Percentiles rank a stretch among this genome's conserved stretches.
These are phyloP conservation scores for Gopherus flavomarginatus DNA, from an alignment of 2,113 vertebrate species.

Conservation along the genomic window DNA sequence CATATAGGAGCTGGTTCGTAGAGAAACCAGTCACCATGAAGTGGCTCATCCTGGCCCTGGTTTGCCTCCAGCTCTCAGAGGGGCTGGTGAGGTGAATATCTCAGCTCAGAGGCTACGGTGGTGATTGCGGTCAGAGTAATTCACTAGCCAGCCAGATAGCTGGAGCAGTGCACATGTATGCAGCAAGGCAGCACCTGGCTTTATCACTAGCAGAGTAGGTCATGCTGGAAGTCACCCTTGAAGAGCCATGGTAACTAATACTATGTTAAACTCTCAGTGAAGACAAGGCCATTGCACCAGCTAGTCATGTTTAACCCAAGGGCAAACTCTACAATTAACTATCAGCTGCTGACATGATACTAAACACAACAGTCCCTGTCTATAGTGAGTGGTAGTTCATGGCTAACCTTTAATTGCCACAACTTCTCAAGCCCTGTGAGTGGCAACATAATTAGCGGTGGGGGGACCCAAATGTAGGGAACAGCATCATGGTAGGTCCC, in stretches of 20 bases:
- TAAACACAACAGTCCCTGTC: background rate
- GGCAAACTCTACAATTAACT: background rate
- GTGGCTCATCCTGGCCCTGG: conserved; percentile 53
- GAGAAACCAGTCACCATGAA: conserved; percentile 14
- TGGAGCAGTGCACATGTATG: background rate
- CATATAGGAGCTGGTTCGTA: background rate
- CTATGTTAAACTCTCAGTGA: background rate
- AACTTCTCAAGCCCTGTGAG: background rate
- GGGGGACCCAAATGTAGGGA: background rate
- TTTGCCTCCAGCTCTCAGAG: conserved; percentile 68
- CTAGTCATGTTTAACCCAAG: background rate
- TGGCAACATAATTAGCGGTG: background rate
- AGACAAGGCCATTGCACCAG: background rate
- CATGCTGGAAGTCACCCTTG: background rate
- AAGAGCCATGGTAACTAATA: background rate
- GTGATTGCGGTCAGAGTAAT: fast-evolving
- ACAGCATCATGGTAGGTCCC: background rate
- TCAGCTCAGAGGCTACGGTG: fast-evolving
- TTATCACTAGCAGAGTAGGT: background rate
- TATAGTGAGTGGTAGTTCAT: background rate
- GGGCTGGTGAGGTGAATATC: conserved; percentile 56
- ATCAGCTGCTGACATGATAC: background rate
- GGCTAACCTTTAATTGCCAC: background rate
- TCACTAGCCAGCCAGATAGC: background rate
- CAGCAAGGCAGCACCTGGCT: background rate